A percentile compares a stretch with the other conserved stretches of the same genome.
Evolutionary conservation across 2,113 vertebrate species (phyloP).

Genomic region (Numenius arquata): DNA sequence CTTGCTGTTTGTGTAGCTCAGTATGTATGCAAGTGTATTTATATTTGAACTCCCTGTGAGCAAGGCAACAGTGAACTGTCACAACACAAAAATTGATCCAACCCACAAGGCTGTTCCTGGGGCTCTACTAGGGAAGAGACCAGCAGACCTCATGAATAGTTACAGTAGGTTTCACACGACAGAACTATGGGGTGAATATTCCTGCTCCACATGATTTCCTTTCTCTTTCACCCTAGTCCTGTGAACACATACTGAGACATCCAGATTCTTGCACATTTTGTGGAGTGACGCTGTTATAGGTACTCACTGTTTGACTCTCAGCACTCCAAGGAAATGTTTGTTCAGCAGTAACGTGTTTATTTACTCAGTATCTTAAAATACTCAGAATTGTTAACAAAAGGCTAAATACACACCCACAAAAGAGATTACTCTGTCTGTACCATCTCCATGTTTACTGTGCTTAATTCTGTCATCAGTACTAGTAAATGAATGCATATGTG

Average conservation of each 20-base stretch:
- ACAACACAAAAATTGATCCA: background rate
- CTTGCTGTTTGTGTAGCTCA: background rate
- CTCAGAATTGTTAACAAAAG: background rate
- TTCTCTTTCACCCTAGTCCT: background rate
- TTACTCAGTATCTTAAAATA: background rate
- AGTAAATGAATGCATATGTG: background rate
- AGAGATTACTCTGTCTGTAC: background rate
- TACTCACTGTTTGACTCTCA: background rate
- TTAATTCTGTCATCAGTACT: background rate
- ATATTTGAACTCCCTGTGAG: background rate
- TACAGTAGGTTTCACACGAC: background rate
- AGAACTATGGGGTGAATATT: background rate
- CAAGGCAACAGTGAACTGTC: background rate
- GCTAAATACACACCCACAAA: background rate
- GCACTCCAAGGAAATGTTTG: background rate
- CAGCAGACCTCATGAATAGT: background rate
- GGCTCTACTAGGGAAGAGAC: background rate
- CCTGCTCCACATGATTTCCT: background rate
- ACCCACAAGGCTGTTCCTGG: background rate
- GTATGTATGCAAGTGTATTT: background rate
- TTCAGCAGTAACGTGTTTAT: background rate
- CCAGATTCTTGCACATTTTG: background rate
- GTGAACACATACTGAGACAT: background rate
- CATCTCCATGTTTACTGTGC: background rate
- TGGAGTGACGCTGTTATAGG: background rate